These are phyloP conservation scores for Scaptomyza flava DNA, from an alignment of 2,888 invertebrate species.

Conservation along the genomic window DNA sequence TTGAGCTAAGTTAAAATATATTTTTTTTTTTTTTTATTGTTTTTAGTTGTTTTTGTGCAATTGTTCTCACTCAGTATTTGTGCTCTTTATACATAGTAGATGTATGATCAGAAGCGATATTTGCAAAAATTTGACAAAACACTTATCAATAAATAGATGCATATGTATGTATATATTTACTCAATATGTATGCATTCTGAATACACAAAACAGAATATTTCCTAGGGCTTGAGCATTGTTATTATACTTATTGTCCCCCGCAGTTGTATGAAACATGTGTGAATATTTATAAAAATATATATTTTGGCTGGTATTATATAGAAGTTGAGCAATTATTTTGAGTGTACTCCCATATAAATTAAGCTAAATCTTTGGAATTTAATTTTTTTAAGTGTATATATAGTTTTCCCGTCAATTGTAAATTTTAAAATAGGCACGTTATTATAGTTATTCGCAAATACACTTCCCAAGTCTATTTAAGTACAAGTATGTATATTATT, in stretches of 20 bases:
- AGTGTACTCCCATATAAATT: neutral
- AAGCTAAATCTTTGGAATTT: neutral
- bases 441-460: slow-evolving; percentile 1
- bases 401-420: neutral
- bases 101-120: slow-evolving; percentile 13
- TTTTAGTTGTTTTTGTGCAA: slow-evolving; percentile 6
- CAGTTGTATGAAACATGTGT: neutral
- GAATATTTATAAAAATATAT: neutral
- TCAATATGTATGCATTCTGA: neutral
- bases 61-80: slow-evolving; percentile 41
- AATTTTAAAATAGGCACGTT: neutral
- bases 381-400: slow-evolving; percentile 7
- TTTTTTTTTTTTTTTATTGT: slow-evolving; percentile 1
- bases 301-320: slow-evolving; percentile 1
- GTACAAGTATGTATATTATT: neutral
- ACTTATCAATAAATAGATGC: slow-evolving; percentile 16
- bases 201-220: neutral
- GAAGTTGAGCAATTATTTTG: neutral
- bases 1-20: slow-evolving; percentile 16
- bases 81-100: slow-evolving; percentile 25
- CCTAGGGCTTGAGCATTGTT: slow-evolving; percentile 10
- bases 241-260: neutral
- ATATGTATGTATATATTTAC: slow-evolving; percentile 24
- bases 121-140: slow-evolving; percentile 19
- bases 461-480: slow-evolving; percentile 1